Base-by-base conservation (phyloP, 1,140 invertebrate species). In the Drosophila grimshawi region DNA sequence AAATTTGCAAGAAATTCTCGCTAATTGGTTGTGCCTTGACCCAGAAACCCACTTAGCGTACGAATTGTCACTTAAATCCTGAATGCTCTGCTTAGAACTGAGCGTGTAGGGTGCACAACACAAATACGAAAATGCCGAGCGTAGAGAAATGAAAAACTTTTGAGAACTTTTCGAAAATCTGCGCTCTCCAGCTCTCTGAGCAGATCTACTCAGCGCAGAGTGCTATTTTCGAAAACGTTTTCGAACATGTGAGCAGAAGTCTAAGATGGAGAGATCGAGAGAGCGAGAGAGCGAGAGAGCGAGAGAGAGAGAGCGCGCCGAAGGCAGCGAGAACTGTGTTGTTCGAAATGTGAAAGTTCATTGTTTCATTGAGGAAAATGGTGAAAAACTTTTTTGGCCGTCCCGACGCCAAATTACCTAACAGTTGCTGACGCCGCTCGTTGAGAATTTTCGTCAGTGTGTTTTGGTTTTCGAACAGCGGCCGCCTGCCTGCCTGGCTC, bases 281-380 rank as follows among this genome's bases (percentile, higher is more conserved):
- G 56, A 41, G 48, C 45, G 19, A 19, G 19, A 19, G 19, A 37
- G 35, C 30, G 45, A 66, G 70, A 60, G 56, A 71, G 62, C 37
- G 56, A 4, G 19, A 1, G 19, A 19, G 19, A 19, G 19, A 62
- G 51, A 48, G 8, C 10, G 5, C 19, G 29, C 27, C 19, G 48
- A 32, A 65, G 45, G 43, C 33, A 73, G 56, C 7, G 27, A 19
- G 19, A 19, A n/a, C 10, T 72, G 78, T 48, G 37, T 19, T 51
- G 48, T 70, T 67, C 56, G 63, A 85, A 90, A 89, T 89, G 85
- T 89, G 85, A 89, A 89, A 89, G 86, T 90, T 90, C 86, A 90
- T 90, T 90, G 86, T 90, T 90, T 90, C 86, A 90, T 90, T 90
- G 86, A 90, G 86, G 81, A 90, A 90, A 90, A 76, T 86, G 53